Evolutionary conservation across 2,888 invertebrate genomes (phyloP).

Genomic region (Lucinisca nassula): DNA sequence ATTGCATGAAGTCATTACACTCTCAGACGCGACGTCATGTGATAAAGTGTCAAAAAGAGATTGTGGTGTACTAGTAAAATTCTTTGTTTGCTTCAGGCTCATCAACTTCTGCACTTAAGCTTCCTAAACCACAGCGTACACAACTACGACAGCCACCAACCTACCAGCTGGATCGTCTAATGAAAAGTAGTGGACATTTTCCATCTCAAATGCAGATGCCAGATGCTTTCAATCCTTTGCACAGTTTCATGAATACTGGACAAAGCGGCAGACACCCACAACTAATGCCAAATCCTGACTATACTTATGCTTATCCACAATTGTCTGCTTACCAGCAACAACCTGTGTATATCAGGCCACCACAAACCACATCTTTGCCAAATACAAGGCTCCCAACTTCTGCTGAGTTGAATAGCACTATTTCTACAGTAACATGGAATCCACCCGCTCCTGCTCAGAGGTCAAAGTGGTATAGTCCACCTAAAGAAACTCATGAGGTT

Average conservation of each 20-base stretch:
- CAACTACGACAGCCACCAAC: too few species aligned
- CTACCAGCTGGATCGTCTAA: background rate
- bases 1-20: too few species aligned
- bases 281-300: background rate
- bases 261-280: background rate
- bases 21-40: too few species aligned
- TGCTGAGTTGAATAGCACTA: background rate
- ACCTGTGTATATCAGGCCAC: background rate
- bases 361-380: background rate
- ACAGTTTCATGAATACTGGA: background rate
- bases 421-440: too few species aligned
- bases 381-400: background rate
- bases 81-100: too few species aligned
- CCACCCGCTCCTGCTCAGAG: too few species aligned
- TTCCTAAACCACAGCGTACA: too few species aligned
- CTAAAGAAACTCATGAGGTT: background rate
- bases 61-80: too few species aligned
- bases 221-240: background rate
- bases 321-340: background rate
- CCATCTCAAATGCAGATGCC: background rate
- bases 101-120: too few species aligned
- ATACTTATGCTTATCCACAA: background rate
- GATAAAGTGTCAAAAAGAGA: too few species aligned
- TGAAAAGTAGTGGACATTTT: background rate
- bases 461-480: background rate